Conservation (phyloP, 1,140 invertebrate species). For the Drosophila sucinea region DNA sequence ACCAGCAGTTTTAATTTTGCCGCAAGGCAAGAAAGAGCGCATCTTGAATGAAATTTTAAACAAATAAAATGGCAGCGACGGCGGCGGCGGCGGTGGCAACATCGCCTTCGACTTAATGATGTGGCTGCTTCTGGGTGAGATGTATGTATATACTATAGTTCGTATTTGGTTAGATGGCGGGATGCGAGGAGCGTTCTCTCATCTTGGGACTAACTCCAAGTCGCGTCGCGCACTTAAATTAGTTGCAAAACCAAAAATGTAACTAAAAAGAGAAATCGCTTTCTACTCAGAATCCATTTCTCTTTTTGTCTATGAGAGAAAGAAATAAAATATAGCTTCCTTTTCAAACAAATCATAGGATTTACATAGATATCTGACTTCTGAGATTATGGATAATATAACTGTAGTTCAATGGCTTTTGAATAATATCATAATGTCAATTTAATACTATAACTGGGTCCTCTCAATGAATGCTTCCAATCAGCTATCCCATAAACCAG, state of each 20-base stretch:
- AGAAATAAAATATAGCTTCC: no score
- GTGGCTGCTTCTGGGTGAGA: conserved; percentile 45
- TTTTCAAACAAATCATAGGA: no score
- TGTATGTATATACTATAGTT: neutral
- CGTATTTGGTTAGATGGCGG: neutral
- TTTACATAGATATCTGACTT: no score
- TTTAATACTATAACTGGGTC: no score
- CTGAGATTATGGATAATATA: no score
- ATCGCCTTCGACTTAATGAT: conserved; percentile 62
- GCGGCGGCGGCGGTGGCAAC: neutral
- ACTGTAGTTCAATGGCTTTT: no score
- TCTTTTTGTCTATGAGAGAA: no score
- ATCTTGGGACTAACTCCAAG: conserved; percentile 8
- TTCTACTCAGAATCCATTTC: neutral
- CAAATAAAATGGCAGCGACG: conserved; percentile 64
- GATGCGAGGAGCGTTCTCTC: neutral
- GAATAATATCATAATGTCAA: no score
- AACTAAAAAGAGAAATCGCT: conserved; percentile 21
- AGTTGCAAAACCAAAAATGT: conserved; percentile 43
- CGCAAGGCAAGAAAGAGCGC: conserved; percentile 50
- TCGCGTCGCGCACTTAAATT: conserved; percentile 49
- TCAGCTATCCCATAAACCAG: no score
- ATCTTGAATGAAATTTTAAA: conserved; percentile 67
- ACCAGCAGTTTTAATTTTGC: conserved; percentile 76
- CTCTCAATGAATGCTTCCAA: no score